Evolutionary conservation across 37 sponge, comb jelly and placozoan genomes (phyloP).

Genomic region (Ephydatia muelleri): DNA sequence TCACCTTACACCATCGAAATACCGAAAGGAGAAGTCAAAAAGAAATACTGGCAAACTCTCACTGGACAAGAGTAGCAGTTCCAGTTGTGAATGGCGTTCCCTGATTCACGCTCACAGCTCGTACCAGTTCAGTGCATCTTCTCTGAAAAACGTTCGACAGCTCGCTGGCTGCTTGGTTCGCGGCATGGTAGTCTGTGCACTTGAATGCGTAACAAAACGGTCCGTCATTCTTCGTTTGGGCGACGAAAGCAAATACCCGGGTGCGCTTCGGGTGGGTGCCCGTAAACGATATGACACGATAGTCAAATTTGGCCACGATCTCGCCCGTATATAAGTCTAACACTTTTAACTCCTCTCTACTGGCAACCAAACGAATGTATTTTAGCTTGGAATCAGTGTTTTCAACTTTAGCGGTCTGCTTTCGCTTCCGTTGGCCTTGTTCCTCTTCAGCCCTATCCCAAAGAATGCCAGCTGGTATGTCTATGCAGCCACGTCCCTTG

Average conservation of each 20-base stretch:
- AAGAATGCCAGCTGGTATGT: constrained; percentile 40
- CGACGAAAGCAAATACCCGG: constrained; percentile 66
- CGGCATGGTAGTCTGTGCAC: constrained; percentile 44
- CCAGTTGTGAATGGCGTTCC: not conserved
- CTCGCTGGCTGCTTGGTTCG: constrained; percentile 18
- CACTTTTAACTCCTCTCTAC: constrained; percentile 29
- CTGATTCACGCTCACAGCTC: not conserved
- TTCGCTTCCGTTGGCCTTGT: not conserved
- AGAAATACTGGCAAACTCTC: not conserved
- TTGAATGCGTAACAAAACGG: constrained; percentile 78
- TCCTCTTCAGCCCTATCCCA: constrained; percentile 61
- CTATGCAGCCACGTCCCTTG: constrained; percentile 66
- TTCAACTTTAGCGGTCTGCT: not conserved
- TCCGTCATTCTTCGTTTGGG: constrained; percentile 5
- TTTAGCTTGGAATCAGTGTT: constrained; percentile 2
- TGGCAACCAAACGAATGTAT: constrained; percentile 53
- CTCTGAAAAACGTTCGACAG: constrained; percentile 47
- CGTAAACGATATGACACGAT: constrained; percentile 53
- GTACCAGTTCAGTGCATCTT: constrained; percentile 26
- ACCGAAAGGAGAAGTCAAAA: not conserved
- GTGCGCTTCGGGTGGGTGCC: constrained; percentile 61
- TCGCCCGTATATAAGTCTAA: constrained; percentile 31
- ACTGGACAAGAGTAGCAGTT: not conserved
- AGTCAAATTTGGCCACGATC: constrained; percentile 24
- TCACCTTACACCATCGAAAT: not conserved